These are phyloP conservation scores for Helogale parvula DNA, from an alignment of 2,113 vertebrate genomes.

Conservation along the genomic window DNA sequence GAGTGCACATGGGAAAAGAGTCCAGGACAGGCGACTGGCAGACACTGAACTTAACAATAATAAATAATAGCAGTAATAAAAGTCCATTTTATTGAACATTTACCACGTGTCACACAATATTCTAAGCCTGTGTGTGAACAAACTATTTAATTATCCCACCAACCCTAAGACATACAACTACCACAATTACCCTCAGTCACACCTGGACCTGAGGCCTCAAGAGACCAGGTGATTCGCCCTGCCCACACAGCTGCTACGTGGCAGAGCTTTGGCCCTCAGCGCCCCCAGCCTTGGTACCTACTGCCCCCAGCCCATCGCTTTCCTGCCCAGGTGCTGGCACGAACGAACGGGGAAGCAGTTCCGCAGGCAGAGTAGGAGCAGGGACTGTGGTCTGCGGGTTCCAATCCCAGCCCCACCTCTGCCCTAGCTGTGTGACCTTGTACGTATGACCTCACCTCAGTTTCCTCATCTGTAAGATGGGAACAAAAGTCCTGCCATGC, in stretches of 20 bases:
- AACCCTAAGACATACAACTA: neutral
- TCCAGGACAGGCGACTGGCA: neutral
- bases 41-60: neutral
- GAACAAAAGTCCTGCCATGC: neutral
- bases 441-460: neutral
- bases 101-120: neutral
- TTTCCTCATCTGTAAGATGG: conserved; percentile 5
- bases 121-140: neutral
- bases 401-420: neutral
- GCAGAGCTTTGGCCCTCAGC: neutral
- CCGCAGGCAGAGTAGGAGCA: neutral
- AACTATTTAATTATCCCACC: neutral
- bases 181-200: neutral
- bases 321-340: neutral
- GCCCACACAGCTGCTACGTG: neutral
- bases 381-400: neutral
- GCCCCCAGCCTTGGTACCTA: neutral
- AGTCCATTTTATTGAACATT: neutral
- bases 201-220: neutral
- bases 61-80: neutral
- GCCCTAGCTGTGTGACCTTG: neutral
- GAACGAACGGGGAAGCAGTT: neutral
- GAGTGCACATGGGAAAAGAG: neutral
- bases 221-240: neutral
- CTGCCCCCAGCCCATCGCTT: neutral